These are phyloP conservation scores for Trialeurodes vaporariorum DNA, from an alignment of 1,140 invertebrate genomes.

Conservation along the genomic window DNA sequence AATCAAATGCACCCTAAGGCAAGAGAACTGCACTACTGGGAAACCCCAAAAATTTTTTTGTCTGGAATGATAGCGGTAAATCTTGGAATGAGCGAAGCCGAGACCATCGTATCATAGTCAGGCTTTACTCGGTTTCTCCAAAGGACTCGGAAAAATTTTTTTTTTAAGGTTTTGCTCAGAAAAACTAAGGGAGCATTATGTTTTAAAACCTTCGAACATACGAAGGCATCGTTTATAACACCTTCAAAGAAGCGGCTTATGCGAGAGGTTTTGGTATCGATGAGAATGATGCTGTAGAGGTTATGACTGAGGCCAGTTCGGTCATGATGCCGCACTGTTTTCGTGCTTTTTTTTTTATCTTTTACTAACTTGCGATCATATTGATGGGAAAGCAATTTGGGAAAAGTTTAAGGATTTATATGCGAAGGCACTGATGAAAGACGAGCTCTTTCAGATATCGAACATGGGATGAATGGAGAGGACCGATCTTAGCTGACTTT, in stretches of 20 bases:
- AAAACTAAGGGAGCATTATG: conserved; percentile 33
- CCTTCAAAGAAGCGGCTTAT: conserved; percentile 30
- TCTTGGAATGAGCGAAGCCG: not conserved
- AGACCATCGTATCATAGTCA: conserved; percentile 18
- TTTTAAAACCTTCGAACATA: conserved; percentile 33
- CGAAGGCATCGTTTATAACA: conserved; percentile 24
- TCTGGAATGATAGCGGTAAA: not conserved
- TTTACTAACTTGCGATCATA: not conserved
- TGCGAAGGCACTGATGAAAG: not conserved
- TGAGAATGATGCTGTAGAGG: not conserved
- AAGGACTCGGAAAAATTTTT: conserved; percentile 34
- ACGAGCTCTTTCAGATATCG: not conserved
- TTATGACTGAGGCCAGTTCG: not conserved
- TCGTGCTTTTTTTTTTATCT: not conserved
- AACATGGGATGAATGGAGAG: not conserved
- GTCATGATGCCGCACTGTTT: not conserved
- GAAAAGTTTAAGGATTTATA: not conserved
- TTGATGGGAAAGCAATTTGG: not conserved
- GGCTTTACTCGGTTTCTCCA: conserved; percentile 33
- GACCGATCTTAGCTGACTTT: not conserved
- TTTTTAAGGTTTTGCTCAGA: conserved; percentile 34
- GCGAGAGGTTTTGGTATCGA: not conserved
- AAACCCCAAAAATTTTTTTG: conserved; percentile 5
- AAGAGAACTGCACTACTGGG: not conserved
- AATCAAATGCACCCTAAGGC: not conserved